Conservation (phyloP, 2,888 invertebrate genomes). For the Meghimatium bilineatum region DNA sequence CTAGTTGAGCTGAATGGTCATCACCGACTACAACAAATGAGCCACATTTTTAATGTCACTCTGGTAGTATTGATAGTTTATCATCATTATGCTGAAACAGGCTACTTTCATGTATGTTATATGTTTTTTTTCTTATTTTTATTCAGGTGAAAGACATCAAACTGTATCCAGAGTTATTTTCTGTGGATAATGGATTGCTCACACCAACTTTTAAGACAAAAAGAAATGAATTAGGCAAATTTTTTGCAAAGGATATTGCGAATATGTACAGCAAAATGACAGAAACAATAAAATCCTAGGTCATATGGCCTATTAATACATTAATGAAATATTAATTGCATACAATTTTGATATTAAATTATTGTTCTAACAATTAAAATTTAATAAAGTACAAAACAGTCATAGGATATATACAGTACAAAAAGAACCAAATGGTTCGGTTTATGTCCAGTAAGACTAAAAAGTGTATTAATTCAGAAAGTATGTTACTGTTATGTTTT, state of each 20-base stretch:
- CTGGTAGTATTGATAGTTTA: no score
- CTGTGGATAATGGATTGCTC: slow-evolving; percentile 95
- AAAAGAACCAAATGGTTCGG: background rate
- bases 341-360: slow-evolving; percentile 29
- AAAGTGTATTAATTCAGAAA: background rate
- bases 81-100: no score
- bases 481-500: background rate
- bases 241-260: slow-evolving; percentile 65
- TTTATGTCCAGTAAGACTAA: background rate
- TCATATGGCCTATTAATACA: background rate
- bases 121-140: background rate
- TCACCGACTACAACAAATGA: no score
- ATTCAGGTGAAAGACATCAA: slow-evolving; percentile 89
- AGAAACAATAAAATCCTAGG: slow-evolving; percentile 21
- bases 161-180: slow-evolving; percentile 95
- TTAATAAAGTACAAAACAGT: background rate
- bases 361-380: background rate
- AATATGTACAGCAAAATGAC: slow-evolving; percentile 63
- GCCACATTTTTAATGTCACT: no score
- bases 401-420: background rate
- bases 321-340: background rate
- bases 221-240: slow-evolving; percentile 81
- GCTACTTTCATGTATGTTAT: no score
- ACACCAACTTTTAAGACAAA: slow-evolving; percentile 98
- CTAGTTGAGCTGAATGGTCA: no score